Evolutionary conservation across 2,888 invertebrate genomes (phyloP), one percentile per base, ranked within the genome.

Genomic region (Schizotus pectinicornis): DNA sequence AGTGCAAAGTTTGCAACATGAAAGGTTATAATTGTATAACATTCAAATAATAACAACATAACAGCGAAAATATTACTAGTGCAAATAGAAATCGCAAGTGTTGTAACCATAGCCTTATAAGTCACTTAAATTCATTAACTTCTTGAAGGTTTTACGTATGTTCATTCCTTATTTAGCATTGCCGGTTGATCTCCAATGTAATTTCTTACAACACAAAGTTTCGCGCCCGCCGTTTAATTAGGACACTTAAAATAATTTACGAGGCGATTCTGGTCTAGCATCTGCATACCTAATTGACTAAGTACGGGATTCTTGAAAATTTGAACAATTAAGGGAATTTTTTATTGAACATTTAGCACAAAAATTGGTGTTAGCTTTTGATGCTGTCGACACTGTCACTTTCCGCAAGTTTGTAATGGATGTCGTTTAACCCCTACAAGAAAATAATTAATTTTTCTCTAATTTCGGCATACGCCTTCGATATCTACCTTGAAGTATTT

Each of bases 401-500:
- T 33, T 54, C 47, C 8, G 12, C 38, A 14, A 54, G 38, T 47
- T 34, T 22, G 13, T 54, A 47, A 30, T 38, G 49, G 22, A 22
- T 22, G 22, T 22, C 22, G 32, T 56, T 56, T 32, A 56, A 49
- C 6, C 42, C 32, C 56, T 48, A 22, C 0, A 14, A 43, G 2
- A 45, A 14, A 12, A 39, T 31, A 22, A 2, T 22, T 22, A 22
- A 22, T 9, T 34, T 1, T 50, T 31, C 6, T 6, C 12, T 11
- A 37, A 37, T 12, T 13, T 1, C 11, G 11, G 22, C 8, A 6
- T 33, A 13, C 8, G n/a, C 7, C n/a, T 2, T 12, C 11, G n/a
- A 39, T 50, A 6, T 9, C 13, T 55, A 56, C 56, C 33, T 56
- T 56, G 13, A 98, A 98, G 81, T 98, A 98, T 83, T 96, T 97